Evolutionary conservation across 2,888 invertebrate genomes (phyloP).

Genomic region (Blastobasis adustella): DNA sequence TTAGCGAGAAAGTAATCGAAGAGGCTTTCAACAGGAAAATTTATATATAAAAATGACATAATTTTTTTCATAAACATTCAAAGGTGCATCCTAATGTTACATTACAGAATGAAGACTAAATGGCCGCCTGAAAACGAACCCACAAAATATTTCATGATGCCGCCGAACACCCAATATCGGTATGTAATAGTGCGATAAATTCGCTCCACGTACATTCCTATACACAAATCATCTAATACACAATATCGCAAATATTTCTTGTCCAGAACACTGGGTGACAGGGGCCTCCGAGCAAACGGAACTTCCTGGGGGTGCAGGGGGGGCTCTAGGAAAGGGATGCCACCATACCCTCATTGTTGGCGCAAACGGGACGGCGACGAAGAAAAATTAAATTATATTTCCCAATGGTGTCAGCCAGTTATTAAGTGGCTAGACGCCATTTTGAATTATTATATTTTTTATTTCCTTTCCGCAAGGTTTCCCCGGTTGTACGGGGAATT

Average conservation of each 20-base stretch:
- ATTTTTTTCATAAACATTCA: too few species aligned
- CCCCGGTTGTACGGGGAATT: constrained; percentile 59
- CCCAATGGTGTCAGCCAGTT: constrained; percentile 76
- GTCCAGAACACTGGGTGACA: constrained; percentile 65
- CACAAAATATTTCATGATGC: background rate
- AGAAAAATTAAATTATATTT: constrained; percentile 76
- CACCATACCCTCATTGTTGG: constrained; percentile 23
- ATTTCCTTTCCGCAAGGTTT: constrained; percentile 60
- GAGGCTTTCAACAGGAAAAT: too few species aligned
- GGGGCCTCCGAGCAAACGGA: constrained; percentile 51
- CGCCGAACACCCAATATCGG: background rate
- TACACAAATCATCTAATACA: constrained; percentile 69
- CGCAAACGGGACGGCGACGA: constrained; percentile 36
- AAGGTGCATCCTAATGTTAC: too few species aligned
- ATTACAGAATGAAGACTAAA: too few species aligned
- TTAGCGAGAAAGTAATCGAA: too few species aligned
- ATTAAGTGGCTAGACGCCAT: constrained; percentile 76
- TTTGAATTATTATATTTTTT: constrained; percentile 73
- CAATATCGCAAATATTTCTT: constrained; percentile 70
- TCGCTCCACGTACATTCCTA: constrained; percentile 50
- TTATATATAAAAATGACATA: too few species aligned
- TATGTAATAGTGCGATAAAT: constrained; percentile 39
- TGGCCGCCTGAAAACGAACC: too few species aligned
- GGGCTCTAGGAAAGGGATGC: constrained; percentile 39
- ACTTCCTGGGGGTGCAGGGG: constrained; percentile 38